Evolutionary conservation across 2,888 invertebrate genomes (phyloP).

Genomic region (Gari tellinella): DNA sequence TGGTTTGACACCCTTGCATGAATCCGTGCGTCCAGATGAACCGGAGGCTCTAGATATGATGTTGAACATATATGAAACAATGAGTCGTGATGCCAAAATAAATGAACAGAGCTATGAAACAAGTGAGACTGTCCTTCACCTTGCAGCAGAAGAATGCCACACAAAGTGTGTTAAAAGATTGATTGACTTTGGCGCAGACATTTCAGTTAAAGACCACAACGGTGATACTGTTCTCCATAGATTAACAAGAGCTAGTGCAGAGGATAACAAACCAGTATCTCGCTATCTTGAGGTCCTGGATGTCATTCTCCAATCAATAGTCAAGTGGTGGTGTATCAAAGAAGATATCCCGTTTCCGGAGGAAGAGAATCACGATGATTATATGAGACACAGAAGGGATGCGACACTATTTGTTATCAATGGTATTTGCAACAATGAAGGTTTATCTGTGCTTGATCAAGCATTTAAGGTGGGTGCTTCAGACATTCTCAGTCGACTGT

Average conservation of each 20-base stretch:
- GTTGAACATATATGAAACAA: constrained; percentile 76
- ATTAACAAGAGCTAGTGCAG: constrained; percentile 65
- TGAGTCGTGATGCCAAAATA: constrained; percentile 76
- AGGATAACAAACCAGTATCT: constrained; percentile 42
- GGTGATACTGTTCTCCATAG: constrained; percentile 80
- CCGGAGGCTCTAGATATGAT: constrained; percentile 74
- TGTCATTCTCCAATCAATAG: constrained; percentile 61
- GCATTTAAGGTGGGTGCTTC: constrained; percentile 74
- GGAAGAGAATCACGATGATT: constrained; percentile 65
- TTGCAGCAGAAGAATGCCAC: constrained; percentile 70
- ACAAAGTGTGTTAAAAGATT: constrained; percentile 55
- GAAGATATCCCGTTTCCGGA: constrained; percentile 68
- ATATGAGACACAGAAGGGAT: constrained; percentile 46
- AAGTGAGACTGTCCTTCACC: constrained; percentile 70
- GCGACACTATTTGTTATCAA: constrained; percentile 71
- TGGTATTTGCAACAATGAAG: constrained; percentile 71
- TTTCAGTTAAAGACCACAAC: constrained; percentile 64
- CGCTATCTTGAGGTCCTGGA: constrained; percentile 68
- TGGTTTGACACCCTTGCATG: constrained; percentile 76
- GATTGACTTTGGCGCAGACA: constrained; percentile 63
- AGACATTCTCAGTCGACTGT: constrained; percentile 71
- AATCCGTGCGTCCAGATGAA: constrained; percentile 70
- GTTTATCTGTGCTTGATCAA: constrained; percentile 72
- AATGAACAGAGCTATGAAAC: constrained; percentile 69
- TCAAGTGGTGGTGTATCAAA: constrained; percentile 78